A percentile compares a stretch with the other conserved stretches of the same genome.
Conservation (phyloP, 1,140 invertebrate genomes). For the Glomeris maerens region DNA sequence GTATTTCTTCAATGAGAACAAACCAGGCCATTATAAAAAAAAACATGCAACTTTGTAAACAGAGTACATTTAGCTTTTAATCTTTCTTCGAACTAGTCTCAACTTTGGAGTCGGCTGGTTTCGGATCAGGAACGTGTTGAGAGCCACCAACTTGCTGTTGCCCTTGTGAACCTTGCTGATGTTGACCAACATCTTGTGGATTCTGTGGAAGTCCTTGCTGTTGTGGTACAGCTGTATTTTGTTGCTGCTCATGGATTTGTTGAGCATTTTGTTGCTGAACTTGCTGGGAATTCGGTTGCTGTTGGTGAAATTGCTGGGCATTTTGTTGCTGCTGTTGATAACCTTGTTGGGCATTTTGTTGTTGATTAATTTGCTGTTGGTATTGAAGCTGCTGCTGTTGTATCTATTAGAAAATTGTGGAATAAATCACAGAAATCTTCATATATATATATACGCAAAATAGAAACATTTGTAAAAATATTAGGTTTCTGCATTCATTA, state of each 20-base stretch:
- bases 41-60: too few species aligned
- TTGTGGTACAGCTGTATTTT: constrained; percentile 11
- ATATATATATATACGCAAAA: too few species aligned
- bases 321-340: constrained; percentile 4
- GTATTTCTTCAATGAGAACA: too few species aligned
- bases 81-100: too few species aligned
- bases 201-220: constrained; percentile 2
- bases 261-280: neutral
- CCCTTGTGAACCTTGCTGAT: too few species aligned
- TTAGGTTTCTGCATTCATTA: constrained; percentile 1
- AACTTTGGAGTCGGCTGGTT: too few species aligned
- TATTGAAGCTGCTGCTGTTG: constrained; percentile 7
- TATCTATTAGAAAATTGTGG: neutral
- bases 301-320: neutral
- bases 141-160: too few species aligned
- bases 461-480: neutral
- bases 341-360: neutral
- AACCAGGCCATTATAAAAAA: too few species aligned
- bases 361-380: constrained; percentile 15
- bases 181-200: neutral
- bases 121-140: too few species aligned
- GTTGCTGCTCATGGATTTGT: constrained; percentile 10
- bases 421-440: neutral
- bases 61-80: too few species aligned
- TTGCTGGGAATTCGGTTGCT: neutral